phyloP scores from a whole-genome alignment of 1,140 invertebrate species.

The Trichonephila clavata region DNA sequence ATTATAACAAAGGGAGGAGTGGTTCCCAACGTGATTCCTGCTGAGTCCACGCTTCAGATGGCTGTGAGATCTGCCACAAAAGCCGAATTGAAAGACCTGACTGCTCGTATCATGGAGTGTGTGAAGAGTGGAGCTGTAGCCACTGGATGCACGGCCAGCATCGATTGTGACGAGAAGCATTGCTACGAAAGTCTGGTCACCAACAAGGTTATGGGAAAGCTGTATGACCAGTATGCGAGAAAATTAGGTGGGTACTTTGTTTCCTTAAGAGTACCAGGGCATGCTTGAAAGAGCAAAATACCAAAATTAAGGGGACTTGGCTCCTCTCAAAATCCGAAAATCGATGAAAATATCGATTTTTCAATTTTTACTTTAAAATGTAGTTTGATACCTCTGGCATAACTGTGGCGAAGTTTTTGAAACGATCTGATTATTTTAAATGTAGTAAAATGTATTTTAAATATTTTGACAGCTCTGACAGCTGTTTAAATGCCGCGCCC shows the following conservation, averaged over 20 bases:
- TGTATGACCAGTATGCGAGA: neutral
- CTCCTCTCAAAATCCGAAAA: too few species aligned
- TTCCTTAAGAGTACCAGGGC: neutral
- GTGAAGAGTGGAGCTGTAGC: neutral
- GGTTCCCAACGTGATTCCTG: neutral
- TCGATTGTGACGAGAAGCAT: neutral
- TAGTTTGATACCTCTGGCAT: too few species aligned
- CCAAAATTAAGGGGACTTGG: too few species aligned
- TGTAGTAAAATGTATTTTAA: too few species aligned
- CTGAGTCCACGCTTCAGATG: neutral
- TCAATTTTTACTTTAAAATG: too few species aligned
- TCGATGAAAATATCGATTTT: too few species aligned
- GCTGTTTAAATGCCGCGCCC: too few species aligned
- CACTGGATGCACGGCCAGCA: neutral
- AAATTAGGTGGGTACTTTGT: neutral
- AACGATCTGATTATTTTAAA: too few species aligned
- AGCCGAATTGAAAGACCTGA: neutral
- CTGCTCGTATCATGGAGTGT: neutral
- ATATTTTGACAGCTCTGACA: too few species aligned
- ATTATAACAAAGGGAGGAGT: conserved; percentile 31
- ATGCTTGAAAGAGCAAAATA: too few species aligned
- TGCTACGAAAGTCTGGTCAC: neutral
- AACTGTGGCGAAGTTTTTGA: too few species aligned
- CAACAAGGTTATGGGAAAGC: neutral
- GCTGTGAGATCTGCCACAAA: neutral